Base-by-base conservation (phyloP, 2,888 invertebrate genomes). In the Conistra vaccinii region DNA sequence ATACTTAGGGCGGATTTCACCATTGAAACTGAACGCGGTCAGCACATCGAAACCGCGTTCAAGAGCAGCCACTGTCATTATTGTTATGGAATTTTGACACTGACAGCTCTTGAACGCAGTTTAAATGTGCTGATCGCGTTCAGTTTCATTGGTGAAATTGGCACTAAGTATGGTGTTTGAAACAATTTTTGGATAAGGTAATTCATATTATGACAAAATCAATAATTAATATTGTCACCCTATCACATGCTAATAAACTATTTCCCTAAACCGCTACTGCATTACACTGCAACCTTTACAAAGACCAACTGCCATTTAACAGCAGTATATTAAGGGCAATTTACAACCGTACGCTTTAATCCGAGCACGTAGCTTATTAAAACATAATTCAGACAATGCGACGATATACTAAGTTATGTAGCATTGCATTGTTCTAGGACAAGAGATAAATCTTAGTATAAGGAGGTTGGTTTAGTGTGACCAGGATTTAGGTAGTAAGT, bases 381-480 rank as follows among this genome's bases (percentile, higher is more conserved):
- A 83, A 85, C 83, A 85, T 85, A 85, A 85, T 85, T 83, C 83
- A 78, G 76, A 81, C 84, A 87, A 86, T 86, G 82, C 86, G 58
- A 78, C 67, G 61, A 61, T 79, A 82, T 17, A 55, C 29, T 32
- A 26, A 65, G 48, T 60, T 76, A 61, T 69, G 69, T 71, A 80
- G 62, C 51, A 78, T 85, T 80, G 87, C 89, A 92, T 91, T 92
- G 91, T 91, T 87, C 81, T 75, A 48, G 58, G 86, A 86, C 85
- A 72, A 66, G 70, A 91, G 90, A 92, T 92, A 92, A 91, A 89
- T 89, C 87, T 87, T 83, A 60, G 14, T 55, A 32, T 76, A 88
- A 88, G 73, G 79, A 86, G 88, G 87, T 85, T 80, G 73, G 76
- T 63, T 53, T 68, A 61, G 39, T 53, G 60, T 62, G 58, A 68